phyloP scores from a whole-genome alignment of 2,797 vertebrate genomes.

The Pseudomugil gertrudae region DNA sequence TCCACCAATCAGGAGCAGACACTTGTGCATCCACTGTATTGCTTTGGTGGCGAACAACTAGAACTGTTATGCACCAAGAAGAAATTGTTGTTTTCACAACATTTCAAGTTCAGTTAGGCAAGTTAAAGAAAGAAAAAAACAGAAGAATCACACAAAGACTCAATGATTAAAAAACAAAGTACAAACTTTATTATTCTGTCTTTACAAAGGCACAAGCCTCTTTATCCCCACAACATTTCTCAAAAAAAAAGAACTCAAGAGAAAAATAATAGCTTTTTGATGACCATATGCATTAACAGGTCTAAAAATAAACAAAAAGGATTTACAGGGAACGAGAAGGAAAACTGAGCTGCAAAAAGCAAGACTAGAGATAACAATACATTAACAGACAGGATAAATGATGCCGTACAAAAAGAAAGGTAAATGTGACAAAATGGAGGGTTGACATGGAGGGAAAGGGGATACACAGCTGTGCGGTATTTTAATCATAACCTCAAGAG shows the following conservation, averaged over 20 bases:
- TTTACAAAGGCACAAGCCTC: constrained; percentile 99
- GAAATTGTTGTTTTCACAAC: not conserved
- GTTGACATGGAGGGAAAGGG: constrained; percentile 47
- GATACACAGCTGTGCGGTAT: constrained; percentile 71
- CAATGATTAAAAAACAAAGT: constrained; percentile 95
- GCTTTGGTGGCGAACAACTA: constrained; percentile 26
- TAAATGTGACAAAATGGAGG: constrained; percentile 63
- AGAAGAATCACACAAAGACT: constrained; percentile 29
- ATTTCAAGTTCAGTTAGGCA: not conserved
- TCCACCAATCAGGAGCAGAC: constrained; percentile 60
- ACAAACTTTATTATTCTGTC: constrained; percentile 99
- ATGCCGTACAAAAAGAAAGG: constrained; percentile 48
- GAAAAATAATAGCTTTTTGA: constrained; percentile 92
- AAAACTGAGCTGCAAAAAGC: constrained; percentile 53
- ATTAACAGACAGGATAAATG: constrained; percentile 41
- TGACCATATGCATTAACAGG: constrained; percentile 85
- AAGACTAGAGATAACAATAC: constrained; percentile 48
- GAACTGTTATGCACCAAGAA: constrained; percentile 11
- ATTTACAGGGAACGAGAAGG: constrained; percentile 39
- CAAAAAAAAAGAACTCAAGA: constrained; percentile 87
- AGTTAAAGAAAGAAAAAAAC: not conserved
- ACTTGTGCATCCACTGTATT: constrained; percentile 49
- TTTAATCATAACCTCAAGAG: constrained; percentile 78
- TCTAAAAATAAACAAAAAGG: constrained; percentile 70
- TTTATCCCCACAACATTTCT: constrained; percentile 86